Percentiles rank a stretch among this genome's conserved stretches.
Evolutionary conservation across 1,140 invertebrate species (phyloP).

Genomic region (Saccostrea echinata): DNA sequence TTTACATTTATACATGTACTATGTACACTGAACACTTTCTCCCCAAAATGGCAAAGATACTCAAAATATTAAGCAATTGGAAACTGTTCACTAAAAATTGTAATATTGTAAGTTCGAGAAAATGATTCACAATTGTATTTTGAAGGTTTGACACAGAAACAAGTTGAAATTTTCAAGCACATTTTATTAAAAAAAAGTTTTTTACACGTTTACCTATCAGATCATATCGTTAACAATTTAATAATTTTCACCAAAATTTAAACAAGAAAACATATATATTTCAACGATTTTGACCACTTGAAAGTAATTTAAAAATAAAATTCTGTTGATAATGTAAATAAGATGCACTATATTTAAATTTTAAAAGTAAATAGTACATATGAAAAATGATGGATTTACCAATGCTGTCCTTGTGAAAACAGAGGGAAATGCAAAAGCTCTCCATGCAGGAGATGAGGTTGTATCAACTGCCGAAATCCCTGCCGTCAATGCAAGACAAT

Average conservation of each 20-base stretch:
- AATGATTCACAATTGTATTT: too few species aligned
- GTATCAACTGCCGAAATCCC: too few species aligned
- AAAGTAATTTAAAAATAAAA: background rate
- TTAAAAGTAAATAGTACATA: background rate
- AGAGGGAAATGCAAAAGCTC: background rate
- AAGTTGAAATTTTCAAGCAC: too few species aligned
- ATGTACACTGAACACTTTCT: too few species aligned
- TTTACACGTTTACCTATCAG: too few species aligned
- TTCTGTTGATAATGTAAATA: background rate
- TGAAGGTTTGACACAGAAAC: too few species aligned
- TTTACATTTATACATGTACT: too few species aligned
- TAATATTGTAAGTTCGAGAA: too few species aligned
- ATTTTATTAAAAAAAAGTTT: too few species aligned
- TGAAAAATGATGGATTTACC: background rate
- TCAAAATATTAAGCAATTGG: too few species aligned
- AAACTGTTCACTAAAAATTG: too few species aligned
- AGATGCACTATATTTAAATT: background rate
- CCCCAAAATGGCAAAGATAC: too few species aligned
- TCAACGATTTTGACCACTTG: background rate
- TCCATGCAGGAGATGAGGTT: background rate
- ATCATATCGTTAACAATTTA: background rate
- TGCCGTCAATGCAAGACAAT: background rate
- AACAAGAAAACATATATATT: background rate
- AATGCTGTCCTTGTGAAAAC: background rate
- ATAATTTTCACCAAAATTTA: background rate